These are phyloP conservation scores for Leptinotarsa undecemlineata DNA, from an alignment of 1,140 invertebrate species.

Conservation along the genomic window DNA sequence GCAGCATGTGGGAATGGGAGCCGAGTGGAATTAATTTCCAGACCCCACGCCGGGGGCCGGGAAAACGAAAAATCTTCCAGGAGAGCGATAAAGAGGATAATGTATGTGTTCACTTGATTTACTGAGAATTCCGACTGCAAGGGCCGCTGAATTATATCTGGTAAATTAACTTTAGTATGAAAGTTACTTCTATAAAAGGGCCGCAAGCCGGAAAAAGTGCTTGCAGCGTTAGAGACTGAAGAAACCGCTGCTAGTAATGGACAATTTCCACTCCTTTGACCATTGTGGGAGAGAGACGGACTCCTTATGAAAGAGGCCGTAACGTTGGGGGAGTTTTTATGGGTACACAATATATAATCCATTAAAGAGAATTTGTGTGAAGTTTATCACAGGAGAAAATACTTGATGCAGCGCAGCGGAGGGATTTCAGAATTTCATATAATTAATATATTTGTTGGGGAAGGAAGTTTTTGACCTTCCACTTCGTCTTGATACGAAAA, in stretches of 20 bases:
- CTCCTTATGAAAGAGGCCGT: too few species aligned
- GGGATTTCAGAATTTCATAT: too few species aligned
- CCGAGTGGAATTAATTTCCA: conserved; percentile 1
- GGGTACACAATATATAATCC: too few species aligned
- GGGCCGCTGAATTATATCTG: not conserved
- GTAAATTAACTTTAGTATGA: not conserved
- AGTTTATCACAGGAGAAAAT: too few species aligned
- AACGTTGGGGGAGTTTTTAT: too few species aligned
- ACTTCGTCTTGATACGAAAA: too few species aligned
- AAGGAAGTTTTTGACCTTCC: too few species aligned
- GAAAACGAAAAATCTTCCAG: not conserved
- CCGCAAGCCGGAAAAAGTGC: not conserved
- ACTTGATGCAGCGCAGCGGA: too few species aligned
- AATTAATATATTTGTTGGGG: too few species aligned
- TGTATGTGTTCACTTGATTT: not conserved
- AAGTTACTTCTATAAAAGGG: not conserved
- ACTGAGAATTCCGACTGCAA: not conserved
- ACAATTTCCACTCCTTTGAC: not conserved
- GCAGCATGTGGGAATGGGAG: not conserved
- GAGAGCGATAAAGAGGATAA: conserved; percentile 5
- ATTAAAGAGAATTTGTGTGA: too few species aligned
- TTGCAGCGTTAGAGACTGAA: not conserved
- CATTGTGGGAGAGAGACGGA: not conserved
- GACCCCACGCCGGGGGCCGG: not conserved
- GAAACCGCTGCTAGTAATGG: not conserved